A percentile compares a stretch with the other conserved stretches of the same genome.
Evolutionary conservation across 2,797 vertebrate species (phyloP).

Genomic region (Amazona finschi): DNA sequence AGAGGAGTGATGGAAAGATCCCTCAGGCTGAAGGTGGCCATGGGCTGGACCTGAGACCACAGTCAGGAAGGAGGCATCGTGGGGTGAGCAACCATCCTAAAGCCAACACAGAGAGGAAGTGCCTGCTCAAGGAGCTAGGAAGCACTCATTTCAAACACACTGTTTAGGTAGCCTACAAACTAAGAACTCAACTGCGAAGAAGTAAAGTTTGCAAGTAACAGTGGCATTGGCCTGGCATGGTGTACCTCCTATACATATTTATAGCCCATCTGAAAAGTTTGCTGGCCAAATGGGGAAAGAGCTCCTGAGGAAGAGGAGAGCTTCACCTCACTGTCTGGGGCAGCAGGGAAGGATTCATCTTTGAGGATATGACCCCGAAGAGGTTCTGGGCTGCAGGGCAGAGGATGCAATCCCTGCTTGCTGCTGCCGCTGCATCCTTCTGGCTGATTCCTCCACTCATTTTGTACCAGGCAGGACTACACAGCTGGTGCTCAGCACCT

Average conservation of each 20-base stretch:
- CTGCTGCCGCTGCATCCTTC: not conserved
- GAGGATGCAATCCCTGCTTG: not conserved
- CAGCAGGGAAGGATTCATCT: not conserved
- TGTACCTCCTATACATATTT: not conserved
- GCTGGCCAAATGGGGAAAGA: not conserved
- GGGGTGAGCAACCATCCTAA: not conserved
- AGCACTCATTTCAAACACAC: fast-evolving
- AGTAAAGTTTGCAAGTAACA: not conserved
- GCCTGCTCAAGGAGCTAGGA: not conserved
- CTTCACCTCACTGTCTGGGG: not conserved
- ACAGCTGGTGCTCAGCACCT: not conserved
- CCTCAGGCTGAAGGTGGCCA: fast-evolving
- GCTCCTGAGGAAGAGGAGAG: not conserved
- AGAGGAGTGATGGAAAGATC: not conserved
- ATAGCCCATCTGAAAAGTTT: not conserved
- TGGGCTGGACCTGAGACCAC: not conserved
- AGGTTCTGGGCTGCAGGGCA: not conserved
- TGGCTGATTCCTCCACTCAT: not conserved
- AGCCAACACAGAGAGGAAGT: not conserved
- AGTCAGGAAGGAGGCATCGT: fast-evolving
- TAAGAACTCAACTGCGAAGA: fast-evolving
- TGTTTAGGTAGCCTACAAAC: not conserved
- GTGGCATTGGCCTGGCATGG: fast-evolving
- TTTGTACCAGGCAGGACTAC: not conserved
- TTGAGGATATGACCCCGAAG: fast-evolving